Base-by-base conservation (phyloP, 2,888 invertebrate genomes). In the Pyralis farinalis region DNA sequence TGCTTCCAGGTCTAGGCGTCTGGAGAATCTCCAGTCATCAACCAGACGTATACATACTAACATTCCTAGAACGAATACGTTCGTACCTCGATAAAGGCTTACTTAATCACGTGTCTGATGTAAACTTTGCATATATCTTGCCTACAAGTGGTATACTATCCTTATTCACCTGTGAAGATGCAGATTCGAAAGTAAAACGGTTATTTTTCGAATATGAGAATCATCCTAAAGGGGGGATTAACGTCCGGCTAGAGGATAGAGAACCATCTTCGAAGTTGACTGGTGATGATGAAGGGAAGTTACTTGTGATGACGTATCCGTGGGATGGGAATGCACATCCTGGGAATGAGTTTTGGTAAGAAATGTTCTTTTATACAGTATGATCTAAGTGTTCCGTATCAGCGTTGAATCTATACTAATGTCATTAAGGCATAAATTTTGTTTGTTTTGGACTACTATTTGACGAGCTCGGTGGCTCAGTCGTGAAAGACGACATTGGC, bases 291-390 rank as follows among this genome's bases (percentile, higher is more conserved):
- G 73, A 61, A 11, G 84, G 90, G 40, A 90, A 87, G 47, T 63
- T 91, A 7, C 72, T 93, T 10, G 90, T 94, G 0, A 91, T 93
- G 12, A 93, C 93, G 0, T 94, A 94, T 58, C 92, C 94, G 0
- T 93, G 94, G 92, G 94, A 94, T 61, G 92, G 93, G 4, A 94
- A 94, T 59, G 91, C 94, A 0, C 84, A 93, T 42, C 94, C 94
- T 1, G 94, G 94, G 32, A 94, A 94, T 55, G 94, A 94, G 59
- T 94, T 92, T 65, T 94, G 94, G 94, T 86, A 25, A 55, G 63
- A 47, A 5, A 21, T 21, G n/a, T n/a, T n/a, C n/a, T n/a, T n/a
- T n/a, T n/a, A n/a, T n/a, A n/a, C n/a, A n/a, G n/a, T n/a, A n/a
- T n/a, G n/a, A n/a, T n/a, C n/a, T n/a, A n/a, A n/a, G n/a, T n/a